phyloP scores from a whole-genome alignment of 2,113 vertebrate genomes.

The Hyperopisus bebe region DNA sequence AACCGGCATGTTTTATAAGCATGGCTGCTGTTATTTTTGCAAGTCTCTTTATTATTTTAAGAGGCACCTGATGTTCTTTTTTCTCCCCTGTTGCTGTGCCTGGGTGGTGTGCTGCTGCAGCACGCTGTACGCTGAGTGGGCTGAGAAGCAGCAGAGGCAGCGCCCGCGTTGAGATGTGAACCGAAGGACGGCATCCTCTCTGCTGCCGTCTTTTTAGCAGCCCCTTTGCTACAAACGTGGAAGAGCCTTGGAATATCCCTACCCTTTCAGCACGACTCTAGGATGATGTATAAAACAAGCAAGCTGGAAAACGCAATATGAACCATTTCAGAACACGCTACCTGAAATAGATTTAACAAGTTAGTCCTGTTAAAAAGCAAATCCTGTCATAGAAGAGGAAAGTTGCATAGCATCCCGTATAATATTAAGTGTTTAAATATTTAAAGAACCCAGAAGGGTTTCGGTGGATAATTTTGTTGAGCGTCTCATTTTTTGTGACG shows the following conservation, averaged over 20 bases:
- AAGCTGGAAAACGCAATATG: neutral
- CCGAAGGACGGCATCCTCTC: neutral
- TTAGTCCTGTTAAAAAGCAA: neutral
- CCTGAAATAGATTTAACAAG: neutral
- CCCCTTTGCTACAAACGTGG: neutral
- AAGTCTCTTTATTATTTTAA: neutral
- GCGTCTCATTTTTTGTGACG: neutral
- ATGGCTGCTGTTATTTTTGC: neutral
- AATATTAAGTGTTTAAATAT: neutral
- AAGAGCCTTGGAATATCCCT: neutral
- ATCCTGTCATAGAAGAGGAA: neutral
- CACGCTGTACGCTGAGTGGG: neutral
- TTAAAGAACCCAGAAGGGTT: neutral
- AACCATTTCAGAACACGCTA: neutral
- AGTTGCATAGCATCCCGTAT: neutral
- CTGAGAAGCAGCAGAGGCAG: neutral
- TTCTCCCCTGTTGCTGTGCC: neutral
- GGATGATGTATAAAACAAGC: neutral
- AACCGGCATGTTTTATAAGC: conserved; percentile 3
- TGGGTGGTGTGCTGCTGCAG: neutral
- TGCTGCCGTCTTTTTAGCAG: neutral
- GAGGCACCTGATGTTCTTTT: neutral
- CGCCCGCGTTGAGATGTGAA: neutral
- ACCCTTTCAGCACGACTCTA: neutral
- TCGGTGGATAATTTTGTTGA: neutral